Conservation (phyloP, 2,888 invertebrate genomes). For the Tuberolachnus salignus region DNA sequence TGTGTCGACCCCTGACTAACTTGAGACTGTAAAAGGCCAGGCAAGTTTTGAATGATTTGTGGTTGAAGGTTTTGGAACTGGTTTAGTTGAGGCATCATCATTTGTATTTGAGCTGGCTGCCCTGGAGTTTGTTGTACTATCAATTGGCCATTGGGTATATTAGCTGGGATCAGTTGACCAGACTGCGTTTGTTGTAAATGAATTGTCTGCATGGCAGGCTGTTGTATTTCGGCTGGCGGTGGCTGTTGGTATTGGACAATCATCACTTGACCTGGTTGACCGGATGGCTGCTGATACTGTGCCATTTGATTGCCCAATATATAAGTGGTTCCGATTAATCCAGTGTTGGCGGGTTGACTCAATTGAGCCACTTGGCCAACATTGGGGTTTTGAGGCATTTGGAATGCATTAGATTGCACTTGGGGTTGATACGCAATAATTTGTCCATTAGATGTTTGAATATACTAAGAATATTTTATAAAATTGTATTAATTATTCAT, state of each 20-base stretch:
- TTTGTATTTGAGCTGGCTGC: slow-evolving; percentile 53
- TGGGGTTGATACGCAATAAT: slow-evolving; percentile 54
- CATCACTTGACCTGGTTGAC: slow-evolving; percentile 54
- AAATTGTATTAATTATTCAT: not conserved
- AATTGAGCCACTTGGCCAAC: slow-evolving; percentile 43
- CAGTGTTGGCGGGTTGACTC: slow-evolving; percentile 35
- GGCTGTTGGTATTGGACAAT: slow-evolving; percentile 52
- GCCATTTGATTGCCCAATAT: slow-evolving; percentile 53
- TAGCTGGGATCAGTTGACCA: slow-evolving; percentile 50
- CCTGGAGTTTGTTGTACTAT: slow-evolving; percentile 48
- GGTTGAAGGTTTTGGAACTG: slow-evolving; percentile 55
- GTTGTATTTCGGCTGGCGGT: slow-evolving; percentile 42
- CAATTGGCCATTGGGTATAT: slow-evolving; percentile 50
- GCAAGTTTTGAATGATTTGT: slow-evolving; percentile 52
- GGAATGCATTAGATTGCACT: slow-evolving; percentile 53
- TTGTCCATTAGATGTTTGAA: slow-evolving; percentile 57
- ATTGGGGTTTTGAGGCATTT: slow-evolving; percentile 48
- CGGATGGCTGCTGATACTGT: slow-evolving; percentile 44
- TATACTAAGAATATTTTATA: slow-evolving; percentile 36
- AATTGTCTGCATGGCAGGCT: slow-evolving; percentile 49
- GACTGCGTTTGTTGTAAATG: slow-evolving; percentile 52
- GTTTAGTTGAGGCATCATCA: slow-evolving; percentile 54
- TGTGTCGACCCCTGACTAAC: slow-evolving; percentile 40
- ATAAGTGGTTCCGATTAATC: slow-evolving; percentile 49
- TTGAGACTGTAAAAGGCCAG: slow-evolving; percentile 43